Conservation (phyloP, 2,888 invertebrate species). For the Drosophila ustulata region DNA sequence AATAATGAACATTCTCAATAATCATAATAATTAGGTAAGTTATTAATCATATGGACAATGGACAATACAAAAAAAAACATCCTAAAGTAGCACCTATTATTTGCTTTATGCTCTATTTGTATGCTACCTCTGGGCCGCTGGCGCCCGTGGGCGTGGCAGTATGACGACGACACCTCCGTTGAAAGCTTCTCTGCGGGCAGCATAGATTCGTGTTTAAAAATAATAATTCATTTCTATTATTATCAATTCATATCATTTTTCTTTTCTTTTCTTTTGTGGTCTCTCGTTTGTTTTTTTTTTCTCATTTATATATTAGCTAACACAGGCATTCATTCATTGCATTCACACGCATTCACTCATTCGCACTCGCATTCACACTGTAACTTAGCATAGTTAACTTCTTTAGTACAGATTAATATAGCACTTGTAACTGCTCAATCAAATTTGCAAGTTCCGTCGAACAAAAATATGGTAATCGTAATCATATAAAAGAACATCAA, state of each 20-base stretch:
- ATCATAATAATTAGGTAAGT: constrained; percentile 1
- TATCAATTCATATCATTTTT: constrained; percentile 2
- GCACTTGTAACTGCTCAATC: constrained; percentile 59
- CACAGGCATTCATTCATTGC: constrained; percentile 31
- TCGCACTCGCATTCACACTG: constrained; percentile 5
- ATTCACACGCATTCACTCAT: constrained; percentile 5
- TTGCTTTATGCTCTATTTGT: constrained; percentile 13
- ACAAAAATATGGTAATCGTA: constrained; percentile 24
- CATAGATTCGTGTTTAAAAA: constrained; percentile 32
- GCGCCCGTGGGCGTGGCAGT: constrained; percentile 69
- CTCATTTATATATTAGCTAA: constrained; percentile 37
- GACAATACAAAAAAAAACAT: constrained; percentile 13
- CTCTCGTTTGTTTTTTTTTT: background rate
- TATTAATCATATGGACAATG: constrained; percentile 8
- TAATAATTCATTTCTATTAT: constrained; percentile 33
- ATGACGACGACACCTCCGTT: constrained; percentile 25
- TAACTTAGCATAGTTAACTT: constrained; percentile 52
- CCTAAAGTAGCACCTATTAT: constrained; percentile 59
- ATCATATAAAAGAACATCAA: constrained; percentile 48
- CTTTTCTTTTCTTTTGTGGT: constrained; percentile 12
- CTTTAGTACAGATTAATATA: constrained; percentile 76
- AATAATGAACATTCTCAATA: constrained; percentile 20
- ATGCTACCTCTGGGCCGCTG: constrained; percentile 35
- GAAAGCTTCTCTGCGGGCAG: constrained; percentile 58
- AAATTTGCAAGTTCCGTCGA: constrained; percentile 42